Base-by-base conservation (phyloP, 2,113 vertebrate species). In the Cyanoramphus novaezelandiae region DNA sequence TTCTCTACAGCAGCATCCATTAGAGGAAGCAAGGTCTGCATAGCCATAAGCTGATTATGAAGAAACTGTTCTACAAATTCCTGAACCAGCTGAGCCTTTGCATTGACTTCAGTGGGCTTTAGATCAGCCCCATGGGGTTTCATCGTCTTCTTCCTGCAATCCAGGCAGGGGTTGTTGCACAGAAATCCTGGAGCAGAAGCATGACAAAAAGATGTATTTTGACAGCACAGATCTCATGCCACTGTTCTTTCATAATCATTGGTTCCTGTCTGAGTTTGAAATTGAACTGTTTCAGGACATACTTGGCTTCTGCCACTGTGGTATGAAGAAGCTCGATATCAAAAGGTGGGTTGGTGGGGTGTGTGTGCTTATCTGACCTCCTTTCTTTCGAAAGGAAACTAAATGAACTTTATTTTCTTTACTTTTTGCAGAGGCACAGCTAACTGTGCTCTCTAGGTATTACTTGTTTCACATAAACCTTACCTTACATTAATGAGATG, bases 401-500 rank as follows among this genome's bases (percentile, higher is more conserved):
- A 84, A 93, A 78, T 79, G 50, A 6, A 46, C 20, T 86, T 70
- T 60, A 29, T 93, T 94, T 86, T 88, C 59, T 53, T 63, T n/a
- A 13, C 52, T 67, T 71, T 89, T 88, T 92, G 65, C 2, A 2
- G 25, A 85, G 68, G 75, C 79, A 70, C 52, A 86, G 79, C 85
- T 82, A 57, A 82, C 49, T 1, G 0, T 79, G 50, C 50, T 92
- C 60, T 75, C 53, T 41, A 43, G 53, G 68, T 64, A 57, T 81
- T 84, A 39, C 37, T 82, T 90, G 49, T 81, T 90, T 95, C 86
- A 82, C 50, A 69, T 81, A 86, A 93, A 33, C 60, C 1, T 1
- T 63, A 50, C 57, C 59, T 88, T 62, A 93, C 89, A 84, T 90
- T 93, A 93, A 93, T 92, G 68, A 96, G 85, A 33, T 86, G 43